Evolutionary conservation across 2,888 invertebrate species (phyloP).

Genomic region (Seira ritae): DNA sequence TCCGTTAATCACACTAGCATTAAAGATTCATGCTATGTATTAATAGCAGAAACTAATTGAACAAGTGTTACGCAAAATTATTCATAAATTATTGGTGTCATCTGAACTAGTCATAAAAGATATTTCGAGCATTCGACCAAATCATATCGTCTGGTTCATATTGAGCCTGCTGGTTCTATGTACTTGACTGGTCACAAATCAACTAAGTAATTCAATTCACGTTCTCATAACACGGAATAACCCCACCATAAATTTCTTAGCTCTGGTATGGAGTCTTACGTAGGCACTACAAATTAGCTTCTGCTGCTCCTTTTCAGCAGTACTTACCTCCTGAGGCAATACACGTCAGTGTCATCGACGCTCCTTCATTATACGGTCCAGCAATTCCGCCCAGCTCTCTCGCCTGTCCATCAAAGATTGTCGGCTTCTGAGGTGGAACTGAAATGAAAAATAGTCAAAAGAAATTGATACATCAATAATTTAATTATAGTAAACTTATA

Average conservation of each 20-base stretch:
- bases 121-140: too few relatives aligned
- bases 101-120: constrained; percentile 16
- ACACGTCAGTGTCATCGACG: constrained; percentile 84
- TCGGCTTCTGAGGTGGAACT: constrained; percentile 83
- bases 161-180: too few relatives aligned
- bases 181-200: too few relatives aligned
- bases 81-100: constrained; percentile 32
- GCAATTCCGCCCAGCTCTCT: constrained; percentile 81
- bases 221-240: too few relatives aligned
- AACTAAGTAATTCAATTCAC: too few relatives aligned
- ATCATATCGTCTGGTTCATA: too few relatives aligned
- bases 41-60: constrained; percentile 8
- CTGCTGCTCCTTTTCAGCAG: too few relatives aligned
- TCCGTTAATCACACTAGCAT: too few relatives aligned
- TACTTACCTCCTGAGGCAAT: constrained; percentile 84
- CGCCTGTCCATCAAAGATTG: constrained; percentile 83
- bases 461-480: neutral
- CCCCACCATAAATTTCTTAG: too few relatives aligned
- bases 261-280: too few relatives aligned
- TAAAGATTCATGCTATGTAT: too few relatives aligned
- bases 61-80: neutral
- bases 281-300: neutral
- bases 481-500: too few relatives aligned
- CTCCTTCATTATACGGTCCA: constrained; percentile 85
- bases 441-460: constrained; percentile 40